Base-by-base conservation (phyloP, 2,888 invertebrate genomes). In the Gisinianus flammeolus region DNA sequence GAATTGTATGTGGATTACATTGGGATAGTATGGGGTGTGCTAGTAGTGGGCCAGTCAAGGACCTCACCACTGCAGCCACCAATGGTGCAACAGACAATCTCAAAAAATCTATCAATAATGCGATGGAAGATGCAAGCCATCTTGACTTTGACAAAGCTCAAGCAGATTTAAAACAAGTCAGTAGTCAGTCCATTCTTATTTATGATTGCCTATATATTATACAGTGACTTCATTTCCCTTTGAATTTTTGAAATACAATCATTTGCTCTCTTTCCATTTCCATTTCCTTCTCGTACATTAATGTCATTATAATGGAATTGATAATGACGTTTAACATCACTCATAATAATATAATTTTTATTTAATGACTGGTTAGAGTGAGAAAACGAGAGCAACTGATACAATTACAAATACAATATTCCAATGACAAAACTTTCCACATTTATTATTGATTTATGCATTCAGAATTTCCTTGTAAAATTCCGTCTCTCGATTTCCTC, bases 121-220 rank as follows among this genome's bases (percentile, higher is more conserved):
- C 58, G 30, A 69, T 69, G 69, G 76, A 69, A 4, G 75, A 74
- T 62, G 69, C 68, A 0, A 22, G 58, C 3, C 44, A 74, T 35
- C 19, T 78, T 31, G 74, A 78, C 58, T 74, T 75, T 67, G 73
- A 78, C 31, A 74, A 75, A 22, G 78, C 75, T 1, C 69, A 75
- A 64, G 69, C 74, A 33, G 78, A 78, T 58, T 62, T 78, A 28
- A 68, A 73, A 68, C 58, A 78, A 64, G 78, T 78, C 24, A 78
- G 73, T 31, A 22, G 12, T 62, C 16, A 4, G 16, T 54, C n/a
- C 16, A 16, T 8, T 54, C 54, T 54, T n/a, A 44, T n/a, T 54
- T n/a, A 16, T 3, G n/a, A n/a, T 44, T 16, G 16, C 6, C 44
- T 6, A 10, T 44, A 16, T 10, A 16, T 44, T 16, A 44, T 10